Base-by-base conservation (phyloP, 2,797 vertebrate genomes). In the Onychomys torridus region DNA sequence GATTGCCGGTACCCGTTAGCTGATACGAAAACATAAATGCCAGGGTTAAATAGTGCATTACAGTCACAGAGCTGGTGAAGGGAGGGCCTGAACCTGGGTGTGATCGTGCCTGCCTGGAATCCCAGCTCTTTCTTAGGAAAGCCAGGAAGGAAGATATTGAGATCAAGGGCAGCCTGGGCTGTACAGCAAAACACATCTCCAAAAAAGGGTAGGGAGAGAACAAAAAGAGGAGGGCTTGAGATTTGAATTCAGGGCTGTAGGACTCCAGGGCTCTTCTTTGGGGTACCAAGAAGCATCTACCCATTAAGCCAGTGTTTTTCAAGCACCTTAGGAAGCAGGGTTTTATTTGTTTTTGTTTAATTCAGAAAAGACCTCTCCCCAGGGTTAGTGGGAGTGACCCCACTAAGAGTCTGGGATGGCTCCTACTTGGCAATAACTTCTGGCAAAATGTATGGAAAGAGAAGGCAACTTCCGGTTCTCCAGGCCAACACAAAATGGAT, bases 391-490 rank as follows among this genome's bases (percentile, higher is more conserved):
- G 55, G 37, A 59, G 25, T 82, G 43, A 65, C 55, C 46, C 32
- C 7, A 71, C n/a, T 29, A 61, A 49, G 40, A 85, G 75, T 79
- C 78, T 85, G 79, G 59, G 12, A 32, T 49, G n/a, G 69, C 73
- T 94, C 37, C 81, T 92, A 76, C 87, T 75, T 73, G 49, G 43
- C 0, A 3, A 25, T 49, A 89, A 85, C 2, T 27, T 65, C 25
- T 5, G 43, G 59, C 57, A 93, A 94, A 93, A 79, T n/a, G 89
- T 29, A 46, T 87, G 78, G 67, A 90, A 19, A 57, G 90, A 75
- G 90, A 89, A 92, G 23, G 75, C 57, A 89, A 89, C 40, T 69
- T 59, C 71, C 52, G 49, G 23, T 19, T 91, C 46, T 79, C 67
- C 65, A 89, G 78, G 73, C 34, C 73, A 71, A 90, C 29, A 43